Evolutionary conservation across 30 jellyfish, hydroid and myxozoan genomes (phyloP), one percentile per base, ranked within the genome.

Genomic region (Haliclystus octoradiatus): DNA sequence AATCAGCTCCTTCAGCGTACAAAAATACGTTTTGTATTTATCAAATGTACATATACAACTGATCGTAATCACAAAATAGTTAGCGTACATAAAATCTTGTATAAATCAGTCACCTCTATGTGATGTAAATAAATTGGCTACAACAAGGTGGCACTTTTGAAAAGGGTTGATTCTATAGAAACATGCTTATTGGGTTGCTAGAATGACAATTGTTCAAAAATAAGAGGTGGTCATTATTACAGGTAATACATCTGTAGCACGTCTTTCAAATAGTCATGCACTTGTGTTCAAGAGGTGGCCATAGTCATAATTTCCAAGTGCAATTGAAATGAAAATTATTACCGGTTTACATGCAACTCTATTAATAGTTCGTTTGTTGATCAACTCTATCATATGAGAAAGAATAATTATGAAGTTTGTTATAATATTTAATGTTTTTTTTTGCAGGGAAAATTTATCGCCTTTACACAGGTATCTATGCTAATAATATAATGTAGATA

Each of bases 371-470:
- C n/a, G n/a, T n/a, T n/a, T n/a, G n/a, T n/a, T n/a, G n/a, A n/a
- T n/a, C n/a, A n/a, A n/a, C n/a, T n/a, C n/a, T n/a, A n/a, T n/a
- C n/a, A n/a, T n/a, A n/a, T n/a, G n/a, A n/a, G n/a, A n/a, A n/a
- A n/a, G n/a, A n/a, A n/a, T n/a, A n/a, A n/a, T n/a, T n/a, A n/a
- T n/a, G n/a, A n/a, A n/a, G n/a, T n/a, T n/a, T n/a, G n/a, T 40
- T 40, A 40, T 40, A 26, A 3, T 4, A 12, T 50, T 52, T 0
- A 12, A 33, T 50, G 5, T 70, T 31, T 65, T 63, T 19, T 60
- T 60, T 60, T 34, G 13, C 50, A 78, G 92, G 92, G 31, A 86
- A 86, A 70, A 76, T 82, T 5, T 86, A 50, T 49, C 92, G 96
- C 24, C 70, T 86, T 65, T 86, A 86, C 63, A 65, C 96, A 67